A percentile compares a stretch with the other conserved stretches of the same genome.
phyloP scores from a whole-genome alignment of 2,888 invertebrate species.

The Drosophila aldrichi region DNA sequence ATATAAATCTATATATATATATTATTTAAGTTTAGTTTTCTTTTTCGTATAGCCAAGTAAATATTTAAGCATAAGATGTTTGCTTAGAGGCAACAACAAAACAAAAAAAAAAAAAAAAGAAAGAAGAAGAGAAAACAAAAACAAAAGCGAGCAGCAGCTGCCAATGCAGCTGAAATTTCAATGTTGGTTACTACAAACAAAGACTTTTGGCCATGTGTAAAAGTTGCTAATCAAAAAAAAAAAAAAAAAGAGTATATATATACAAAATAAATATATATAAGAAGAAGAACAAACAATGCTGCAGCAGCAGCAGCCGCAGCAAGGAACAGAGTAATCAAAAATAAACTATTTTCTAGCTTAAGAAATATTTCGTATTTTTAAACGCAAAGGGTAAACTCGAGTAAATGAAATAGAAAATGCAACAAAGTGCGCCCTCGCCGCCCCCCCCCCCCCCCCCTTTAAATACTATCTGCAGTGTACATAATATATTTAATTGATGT shows the following conservation, averaged over 20 bases:
- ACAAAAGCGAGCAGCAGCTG: background rate
- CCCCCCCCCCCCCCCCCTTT: background rate
- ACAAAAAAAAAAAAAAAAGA: background rate
- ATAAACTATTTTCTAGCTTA: constrained; percentile 69
- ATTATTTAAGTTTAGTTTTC: constrained; percentile 20
- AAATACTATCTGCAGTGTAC: constrained; percentile 45
- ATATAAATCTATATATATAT: constrained; percentile 18
- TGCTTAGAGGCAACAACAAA: constrained; percentile 50
- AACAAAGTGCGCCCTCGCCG: constrained; percentile 6
- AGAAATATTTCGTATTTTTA: constrained; percentile 56
- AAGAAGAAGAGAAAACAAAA: background rate
- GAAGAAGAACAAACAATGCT: constrained; percentile 7
- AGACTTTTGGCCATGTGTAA: constrained; percentile 37
- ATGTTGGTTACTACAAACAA: constrained; percentile 18
- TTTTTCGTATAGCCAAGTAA: constrained; percentile 15
- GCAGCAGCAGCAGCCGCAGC: constrained; percentile 7
- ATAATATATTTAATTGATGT: constrained; percentile 53
- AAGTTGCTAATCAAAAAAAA: constrained; percentile 56
- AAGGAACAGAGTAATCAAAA: constrained; percentile 73
- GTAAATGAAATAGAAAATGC: background rate
- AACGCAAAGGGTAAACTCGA: constrained; percentile 12
- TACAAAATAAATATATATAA: constrained; percentile 42
- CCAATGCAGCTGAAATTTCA: constrained; percentile 4
- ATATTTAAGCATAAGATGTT: constrained; percentile 35
- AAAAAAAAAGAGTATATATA: constrained; percentile 46